Evolutionary conservation across 2,888 invertebrate species (phyloP).

Genomic region (Meandrusa payeni): DNA sequence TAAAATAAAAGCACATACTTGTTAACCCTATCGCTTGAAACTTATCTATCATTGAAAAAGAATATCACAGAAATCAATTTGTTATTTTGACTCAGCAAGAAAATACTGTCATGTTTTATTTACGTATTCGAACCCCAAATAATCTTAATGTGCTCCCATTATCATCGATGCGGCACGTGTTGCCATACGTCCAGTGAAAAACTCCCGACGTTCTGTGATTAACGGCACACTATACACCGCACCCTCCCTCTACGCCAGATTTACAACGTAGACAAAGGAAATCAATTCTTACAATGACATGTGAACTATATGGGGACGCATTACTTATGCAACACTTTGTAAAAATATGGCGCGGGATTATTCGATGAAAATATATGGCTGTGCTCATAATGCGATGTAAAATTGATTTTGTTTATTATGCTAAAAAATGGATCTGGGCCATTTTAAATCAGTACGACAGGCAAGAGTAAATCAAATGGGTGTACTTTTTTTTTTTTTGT

Average conservation of each 20-base stretch:
- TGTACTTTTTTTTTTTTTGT: no score
- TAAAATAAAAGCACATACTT: no score
- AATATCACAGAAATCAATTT: conserved; percentile 50
- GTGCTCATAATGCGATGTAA: no score
- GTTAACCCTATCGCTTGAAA: no score
- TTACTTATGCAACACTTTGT: conserved; percentile 40
- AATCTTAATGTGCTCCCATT: conserved; percentile 74
- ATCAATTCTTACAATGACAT: conserved; percentile 68
- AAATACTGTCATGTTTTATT: no score
- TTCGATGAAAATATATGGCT: conserved; percentile 36
- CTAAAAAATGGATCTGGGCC: no score
- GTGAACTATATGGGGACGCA: conserved; percentile 57
- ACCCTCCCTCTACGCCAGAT: conserved; percentile 61
- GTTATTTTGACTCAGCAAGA: conserved; percentile 34
- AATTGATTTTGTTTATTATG: no score
- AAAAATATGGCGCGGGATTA: conserved; percentile 32
- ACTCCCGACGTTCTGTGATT: conserved; percentile 55
- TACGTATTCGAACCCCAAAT: conserved; percentile 43
- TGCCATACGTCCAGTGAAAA: conserved; percentile 47
- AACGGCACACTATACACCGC: conserved; percentile 49
- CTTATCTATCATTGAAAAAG: conserved; percentile 29
- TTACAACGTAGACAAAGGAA: conserved; percentile 71
- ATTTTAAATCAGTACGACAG: no score
- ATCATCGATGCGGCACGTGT: conserved; percentile 60
- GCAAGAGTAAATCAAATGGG: no score